A percentile compares a stretch with the other conserved stretches of the same genome.
Evolutionary conservation across 2,797 vertebrate genomes (phyloP).

Genomic region (Poeciliopsis paucimaculata): DNA sequence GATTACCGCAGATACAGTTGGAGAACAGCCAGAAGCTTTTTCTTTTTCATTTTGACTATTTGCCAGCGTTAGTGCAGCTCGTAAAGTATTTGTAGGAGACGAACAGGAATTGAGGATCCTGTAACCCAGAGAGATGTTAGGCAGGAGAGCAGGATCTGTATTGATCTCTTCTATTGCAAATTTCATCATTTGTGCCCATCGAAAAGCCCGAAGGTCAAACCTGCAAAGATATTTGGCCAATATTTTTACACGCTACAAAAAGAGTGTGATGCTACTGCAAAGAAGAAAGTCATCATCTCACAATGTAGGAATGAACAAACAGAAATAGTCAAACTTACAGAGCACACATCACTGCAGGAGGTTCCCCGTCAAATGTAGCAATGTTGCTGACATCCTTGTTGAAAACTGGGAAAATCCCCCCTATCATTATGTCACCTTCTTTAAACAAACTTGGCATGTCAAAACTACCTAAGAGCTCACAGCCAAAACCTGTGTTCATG

Average conservation of each 20-base stretch:
- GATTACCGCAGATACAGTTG: conserved; percentile 75
- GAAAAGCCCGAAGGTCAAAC: conserved; percentile 79
- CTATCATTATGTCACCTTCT: conserved; percentile 78
- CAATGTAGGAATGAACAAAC: background rate
- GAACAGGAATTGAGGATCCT: conserved; percentile 80
- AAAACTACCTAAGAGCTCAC: conserved; percentile 67
- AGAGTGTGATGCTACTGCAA: background rate
- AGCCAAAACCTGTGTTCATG: conserved; percentile 48
- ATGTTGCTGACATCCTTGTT: conserved; percentile 72
- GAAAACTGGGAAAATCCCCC: conserved; percentile 82
- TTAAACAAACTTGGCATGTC: conserved; percentile 70
- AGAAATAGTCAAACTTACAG: conserved; percentile 55
- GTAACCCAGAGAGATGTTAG: conserved; percentile 80
- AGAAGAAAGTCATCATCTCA: background rate
- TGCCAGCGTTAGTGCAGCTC: conserved; percentile 72
- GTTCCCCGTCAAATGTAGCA: conserved; percentile 55
- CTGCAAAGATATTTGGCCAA: conserved; percentile 45
- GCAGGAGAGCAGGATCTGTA: conserved; percentile 69
- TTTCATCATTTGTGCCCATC: conserved; percentile 82
- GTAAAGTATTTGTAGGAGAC: conserved; percentile 76
- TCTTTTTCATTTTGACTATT: conserved; percentile 50
- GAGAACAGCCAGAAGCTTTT: conserved; percentile 53
- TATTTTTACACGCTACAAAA: background rate
- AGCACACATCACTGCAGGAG: conserved; percentile 59
- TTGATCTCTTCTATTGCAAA: conserved; percentile 84